Evolutionary conservation across 2,113 vertebrate genomes (phyloP), one percentile per base, ranked within the genome.

Genomic region (Embiotoca jacksoni): DNA sequence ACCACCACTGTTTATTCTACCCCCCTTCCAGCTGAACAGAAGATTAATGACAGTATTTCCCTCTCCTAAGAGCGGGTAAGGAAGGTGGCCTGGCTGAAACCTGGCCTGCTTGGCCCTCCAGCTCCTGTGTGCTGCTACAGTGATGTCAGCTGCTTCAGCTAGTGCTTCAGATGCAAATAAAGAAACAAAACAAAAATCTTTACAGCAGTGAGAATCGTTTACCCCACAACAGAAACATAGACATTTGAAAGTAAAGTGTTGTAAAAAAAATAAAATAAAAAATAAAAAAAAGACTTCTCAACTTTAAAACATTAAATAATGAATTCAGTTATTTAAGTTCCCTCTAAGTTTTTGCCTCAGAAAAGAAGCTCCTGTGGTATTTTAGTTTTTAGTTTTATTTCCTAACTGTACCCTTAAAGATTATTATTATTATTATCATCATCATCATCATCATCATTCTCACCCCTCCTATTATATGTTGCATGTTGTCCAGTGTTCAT

Each of bases 11-110:
- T 92, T 91, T 84, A 77, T 92, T 93, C 83, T 78, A 56, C 89
- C 81, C 81, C 47, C 64, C 60, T 77, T 93, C 87, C 91, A 94
- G 94, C 93, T 88, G 89, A 94, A 79, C 87, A 91, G 92, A 92
- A 93, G 93, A 93, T 91, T 90, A 90, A 89, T 94, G 92, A 92
- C 87, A 94, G 92, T 95, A 91, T 92, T 88, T 92, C 84, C 72
- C 89, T 90, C 81, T 92, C 83, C 90, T 93, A 89, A 89, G 65
- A 80, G 80, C 91, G 94, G 94, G 94, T 94, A 95, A 94, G 94
- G 84, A 92, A 89, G 92, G 93, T 82, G 89, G 87, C 82, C 86
- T 54, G 87, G 91, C 88, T 86, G 46, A 68, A 57, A 72, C 46
- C n/a, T 2, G 70, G 85, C 84, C 77, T n/a, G 90, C 85, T 91